Evolutionary conservation across 2,113 vertebrate genomes (phyloP), one percentile per base, ranked within the genome.

Genomic region (Promerops cafer): DNA sequence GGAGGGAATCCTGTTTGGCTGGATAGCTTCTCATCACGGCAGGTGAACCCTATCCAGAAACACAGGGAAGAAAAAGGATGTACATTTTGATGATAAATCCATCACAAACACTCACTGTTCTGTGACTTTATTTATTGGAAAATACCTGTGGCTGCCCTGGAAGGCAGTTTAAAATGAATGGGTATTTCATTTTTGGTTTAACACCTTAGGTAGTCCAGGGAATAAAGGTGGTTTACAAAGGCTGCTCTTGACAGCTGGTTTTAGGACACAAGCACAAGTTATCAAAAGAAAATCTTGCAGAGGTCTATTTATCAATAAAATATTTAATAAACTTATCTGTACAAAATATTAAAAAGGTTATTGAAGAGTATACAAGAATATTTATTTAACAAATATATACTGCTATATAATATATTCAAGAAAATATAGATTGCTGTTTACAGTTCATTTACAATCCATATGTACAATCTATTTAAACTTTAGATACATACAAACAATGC

Each of bases 381-480:
- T 97, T 98, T 98, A 98, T 97, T 98, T 98, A 98, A 98, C 96
- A 98, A 98, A 98, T 98, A 98, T 98, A 98, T 98, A 98, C 97
- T 96, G 98, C 98, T 98, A 97, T 98, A 97, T 97, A 97, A 98
- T 94, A 98, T 98, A 97, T 98, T 97, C 95, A 98, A 98, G 98
- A 98, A 98, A 98, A 98, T 98, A 98, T 97, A 98, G 96, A 98
- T 97, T 97, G 98, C 96, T 97, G 98, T 98, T 98, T 98, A 98
- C 98, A 98, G 96, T 98, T 98, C 97, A 99, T 99, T 99, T 99
- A 99, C 98, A 99, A 96, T 97, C 95, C 92, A 94, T 98, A 98
- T 99, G 97, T 99, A 98, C 98, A 99, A 91, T 97, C 98, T 98
- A 95, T 98, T 98, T 98, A 98, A 98, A 98, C 92, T 97, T 96